Evolutionary conservation across 2,888 invertebrate genomes (phyloP).

Genomic region (Neoaliturus tenellus): DNA sequence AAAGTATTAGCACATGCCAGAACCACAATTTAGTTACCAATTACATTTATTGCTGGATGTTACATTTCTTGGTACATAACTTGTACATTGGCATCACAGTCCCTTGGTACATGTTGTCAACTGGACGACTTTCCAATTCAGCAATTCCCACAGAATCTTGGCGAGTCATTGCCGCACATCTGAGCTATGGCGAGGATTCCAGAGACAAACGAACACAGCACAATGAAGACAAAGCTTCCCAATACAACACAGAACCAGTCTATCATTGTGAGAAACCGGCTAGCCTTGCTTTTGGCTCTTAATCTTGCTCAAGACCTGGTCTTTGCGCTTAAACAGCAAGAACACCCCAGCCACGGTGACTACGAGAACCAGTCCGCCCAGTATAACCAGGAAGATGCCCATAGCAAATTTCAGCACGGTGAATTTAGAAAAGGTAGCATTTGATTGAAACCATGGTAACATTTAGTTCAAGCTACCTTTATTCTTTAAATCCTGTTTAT

Average conservation of each 20-base stretch:
- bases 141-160: neutral
- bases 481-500: too few species aligned
- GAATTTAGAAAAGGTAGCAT: neutral
- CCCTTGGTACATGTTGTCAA: too few species aligned
- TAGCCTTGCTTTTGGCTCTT: neutral
- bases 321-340: neutral
- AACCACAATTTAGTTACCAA: too few species aligned
- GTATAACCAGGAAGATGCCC: neutral
- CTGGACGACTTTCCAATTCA: too few species aligned
- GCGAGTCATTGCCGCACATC: neutral
- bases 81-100: too few species aligned
- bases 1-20: too few species aligned
- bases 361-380: neutral
- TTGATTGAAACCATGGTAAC: slow-evolving; percentile 8
- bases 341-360: neutral
- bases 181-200: neutral
- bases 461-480: too few species aligned
- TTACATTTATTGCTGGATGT: too few species aligned
- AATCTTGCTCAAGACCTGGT: neutral
- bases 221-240: neutral
- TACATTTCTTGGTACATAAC: too few species aligned
- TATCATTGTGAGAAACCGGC: neutral
- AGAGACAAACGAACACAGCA: neutral
- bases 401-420: neutral
- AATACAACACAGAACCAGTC: slow-evolving; percentile 11